Conservation (phyloP, 2,797 vertebrate genomes). For the Varecia variegata region DNA sequence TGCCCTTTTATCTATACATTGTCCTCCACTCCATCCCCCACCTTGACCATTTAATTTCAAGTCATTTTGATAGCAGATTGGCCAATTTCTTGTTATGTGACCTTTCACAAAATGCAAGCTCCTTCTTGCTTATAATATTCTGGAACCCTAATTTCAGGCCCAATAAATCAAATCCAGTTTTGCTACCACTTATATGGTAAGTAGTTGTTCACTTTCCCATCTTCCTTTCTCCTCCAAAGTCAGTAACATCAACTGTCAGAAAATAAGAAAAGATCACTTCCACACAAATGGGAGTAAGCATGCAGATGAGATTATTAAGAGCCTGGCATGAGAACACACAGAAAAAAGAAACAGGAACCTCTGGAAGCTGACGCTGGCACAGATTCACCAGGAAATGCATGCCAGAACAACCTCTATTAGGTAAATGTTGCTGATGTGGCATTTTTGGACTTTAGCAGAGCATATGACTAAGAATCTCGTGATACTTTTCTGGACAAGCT, state of each 20-base stretch:
- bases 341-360: neutral
- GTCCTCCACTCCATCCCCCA: neutral
- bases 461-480: neutral
- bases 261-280: neutral
- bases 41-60: neutral
- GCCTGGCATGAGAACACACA: neutral
- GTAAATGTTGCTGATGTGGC: neutral
- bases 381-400: neutral
- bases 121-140: neutral
- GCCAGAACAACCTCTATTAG: neutral
- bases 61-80: neutral
- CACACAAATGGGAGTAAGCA: neutral
- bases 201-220: neutral
- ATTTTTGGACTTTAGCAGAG: neutral
- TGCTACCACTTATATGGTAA: neutral
- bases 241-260: neutral
- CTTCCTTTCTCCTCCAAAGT: neutral
- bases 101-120: neutral
- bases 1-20: neutral
- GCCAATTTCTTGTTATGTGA: neutral
- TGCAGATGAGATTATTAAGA: neutral
- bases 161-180: neutral
- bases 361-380: neutral
- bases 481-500: slow-evolving; percentile 36
- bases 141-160: neutral